These are phyloP conservation scores for Liopterus haemorrhoidalis DNA, from an alignment of 2,888 invertebrate species.

Conservation along the genomic window DNA sequence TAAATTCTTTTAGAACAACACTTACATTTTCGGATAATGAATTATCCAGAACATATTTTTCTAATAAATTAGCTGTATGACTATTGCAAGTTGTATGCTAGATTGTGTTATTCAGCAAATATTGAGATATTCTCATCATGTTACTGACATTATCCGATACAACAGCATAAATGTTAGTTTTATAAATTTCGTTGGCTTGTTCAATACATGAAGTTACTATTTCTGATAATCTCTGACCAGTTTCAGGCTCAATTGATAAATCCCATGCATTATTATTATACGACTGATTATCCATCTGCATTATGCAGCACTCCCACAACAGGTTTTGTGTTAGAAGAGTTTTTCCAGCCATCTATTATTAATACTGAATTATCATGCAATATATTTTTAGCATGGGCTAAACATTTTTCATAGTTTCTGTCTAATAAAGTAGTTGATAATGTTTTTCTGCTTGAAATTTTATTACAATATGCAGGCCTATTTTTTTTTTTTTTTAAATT, in stretches of 20 bases:
- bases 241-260: constrained; percentile 19
- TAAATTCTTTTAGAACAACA: constrained; percentile 22
- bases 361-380: neutral
- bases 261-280: constrained; percentile 29
- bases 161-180: constrained; percentile 29
- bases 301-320: constrained; percentile 20
- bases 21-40: constrained; percentile 21
- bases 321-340: constrained; percentile 18
- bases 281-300: constrained; percentile 12
- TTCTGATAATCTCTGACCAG: constrained; percentile 24
- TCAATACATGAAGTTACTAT: constrained; percentile 23
- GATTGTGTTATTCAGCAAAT: constrained; percentile 17
- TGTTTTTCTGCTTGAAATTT: constrained; percentile 2
- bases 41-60: constrained; percentile 28
- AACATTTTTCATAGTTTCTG: constrained; percentile 8
- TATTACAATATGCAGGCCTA: neutral
- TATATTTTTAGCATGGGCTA: neutral
- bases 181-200: constrained; percentile 25
- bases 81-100: constrained; percentile 31
- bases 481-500: neutral
- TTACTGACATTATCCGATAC: constrained; percentile 32
- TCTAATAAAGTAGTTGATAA: constrained; percentile 1
- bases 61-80: constrained; percentile 32
- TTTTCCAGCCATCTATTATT: constrained; percentile 29
- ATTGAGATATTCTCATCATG: constrained; percentile 32